Conservation (phyloP, 2,888 invertebrate genomes). For the Hypena proboscidalis region DNA sequence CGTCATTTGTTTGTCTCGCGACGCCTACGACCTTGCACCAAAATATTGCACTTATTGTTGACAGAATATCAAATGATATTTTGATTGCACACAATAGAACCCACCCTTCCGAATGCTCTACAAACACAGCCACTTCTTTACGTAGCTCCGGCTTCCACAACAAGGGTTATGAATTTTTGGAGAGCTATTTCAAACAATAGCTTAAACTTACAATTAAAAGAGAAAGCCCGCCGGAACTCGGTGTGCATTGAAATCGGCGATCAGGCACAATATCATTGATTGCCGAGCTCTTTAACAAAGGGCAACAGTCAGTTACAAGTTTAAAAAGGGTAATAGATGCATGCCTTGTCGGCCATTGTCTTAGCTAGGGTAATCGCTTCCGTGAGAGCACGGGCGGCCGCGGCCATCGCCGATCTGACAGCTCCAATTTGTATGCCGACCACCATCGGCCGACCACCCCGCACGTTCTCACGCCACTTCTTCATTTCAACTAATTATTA, state of each 20-base stretch:
- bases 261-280: conserved; percentile 46
- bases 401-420: conserved; percentile 64
- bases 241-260: conserved; percentile 11
- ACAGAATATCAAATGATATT: conserved; percentile 78
- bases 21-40: conserved; percentile 46
- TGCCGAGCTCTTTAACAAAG: conserved; percentile 61
- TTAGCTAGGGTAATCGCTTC: conserved; percentile 77
- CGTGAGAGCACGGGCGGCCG: conserved; percentile 70
- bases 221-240: background rate
- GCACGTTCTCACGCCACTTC: conserved; percentile 76
- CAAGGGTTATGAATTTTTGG: background rate
- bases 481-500: conserved; percentile 77
- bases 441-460: conserved; percentile 67
- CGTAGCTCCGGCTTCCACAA: background rate
- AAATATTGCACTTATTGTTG: conserved; percentile 73
- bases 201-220: background rate
- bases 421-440: conserved; percentile 74
- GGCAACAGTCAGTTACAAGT: conserved; percentile 63
- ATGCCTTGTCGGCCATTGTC: conserved; percentile 81
- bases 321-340: conserved; percentile 82
- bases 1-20: conserved; percentile 78
- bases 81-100: conserved; percentile 56
- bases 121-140: background rate
- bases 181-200: background rate
- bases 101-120: conserved; percentile 13